phyloP scores from a whole-genome alignment of 1,140 invertebrate species.

The Calycopis cecrops region DNA sequence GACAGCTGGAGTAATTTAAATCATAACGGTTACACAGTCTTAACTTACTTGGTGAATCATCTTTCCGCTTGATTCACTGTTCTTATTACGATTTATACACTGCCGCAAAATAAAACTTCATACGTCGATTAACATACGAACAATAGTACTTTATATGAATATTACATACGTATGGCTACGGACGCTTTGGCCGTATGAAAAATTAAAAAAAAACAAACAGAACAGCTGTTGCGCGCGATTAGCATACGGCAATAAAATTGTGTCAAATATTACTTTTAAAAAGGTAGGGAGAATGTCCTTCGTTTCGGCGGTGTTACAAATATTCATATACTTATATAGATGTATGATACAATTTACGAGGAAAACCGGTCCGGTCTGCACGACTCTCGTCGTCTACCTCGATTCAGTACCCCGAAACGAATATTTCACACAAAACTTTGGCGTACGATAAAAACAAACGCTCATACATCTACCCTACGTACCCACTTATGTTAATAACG shows the following conservation, averaged over 20 bases:
- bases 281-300: constrained; percentile 37
- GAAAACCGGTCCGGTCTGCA: constrained; percentile 53
- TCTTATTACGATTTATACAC: constrained; percentile 14
- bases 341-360: constrained; percentile 55
- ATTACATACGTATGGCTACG: constrained; percentile 18
- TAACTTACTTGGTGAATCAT: constrained; percentile 63
- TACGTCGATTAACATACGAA: constrained; percentile 4
- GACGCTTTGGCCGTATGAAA: background rate
- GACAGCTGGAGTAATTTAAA: constrained; percentile 66
- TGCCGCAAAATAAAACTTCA: constrained; percentile 3
- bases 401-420: constrained; percentile 50
- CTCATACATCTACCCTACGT: constrained; percentile 13
- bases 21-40: constrained; percentile 65
- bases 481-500: background rate
- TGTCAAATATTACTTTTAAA: constrained; percentile 30
- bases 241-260: constrained; percentile 20
- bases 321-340: constrained; percentile 30
- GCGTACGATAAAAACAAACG: constrained; percentile 34
- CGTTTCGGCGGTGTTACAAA: constrained; percentile 44
- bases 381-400: constrained; percentile 44
- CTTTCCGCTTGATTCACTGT: constrained; percentile 62
- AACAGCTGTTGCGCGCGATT: constrained; percentile 40
- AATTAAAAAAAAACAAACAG: constrained; percentile 27
- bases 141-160: constrained; percentile 20
- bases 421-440: constrained; percentile 53